These are phyloP conservation scores for Cantharis nigra DNA, from an alignment of 2,888 invertebrate species.

Conservation along the genomic window DNA sequence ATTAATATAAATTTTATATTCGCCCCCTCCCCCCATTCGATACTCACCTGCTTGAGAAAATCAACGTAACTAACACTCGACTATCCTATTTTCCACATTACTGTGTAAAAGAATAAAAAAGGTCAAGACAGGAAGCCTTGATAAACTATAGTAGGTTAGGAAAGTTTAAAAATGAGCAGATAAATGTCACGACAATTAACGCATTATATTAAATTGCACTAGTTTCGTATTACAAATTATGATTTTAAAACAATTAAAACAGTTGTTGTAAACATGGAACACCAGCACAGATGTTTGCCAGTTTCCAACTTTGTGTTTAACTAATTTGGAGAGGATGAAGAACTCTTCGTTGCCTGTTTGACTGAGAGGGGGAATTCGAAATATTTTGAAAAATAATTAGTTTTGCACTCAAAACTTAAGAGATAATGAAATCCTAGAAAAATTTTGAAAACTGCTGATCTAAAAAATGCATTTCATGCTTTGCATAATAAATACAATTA, in stretches of 20 bases:
- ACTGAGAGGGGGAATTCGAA: too few relatives aligned
- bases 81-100: not conserved
- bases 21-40: not conserved
- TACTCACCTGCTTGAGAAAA: not conserved
- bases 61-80: not conserved
- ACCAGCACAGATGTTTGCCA: not conserved
- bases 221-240: not conserved
- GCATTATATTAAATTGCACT: not conserved
- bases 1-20: not conserved
- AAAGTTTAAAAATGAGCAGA: not conserved
- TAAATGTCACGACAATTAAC: not conserved
- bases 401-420: too few relatives aligned
- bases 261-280: not conserved
- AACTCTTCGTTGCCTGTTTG: too few relatives aligned
- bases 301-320: not conserved
- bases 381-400: too few relatives aligned
- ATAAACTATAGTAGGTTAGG: not conserved
- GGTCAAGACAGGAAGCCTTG: not conserved
- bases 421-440: not conserved
- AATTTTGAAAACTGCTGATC: not conserved
- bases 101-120: not conserved
- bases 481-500: not conserved
- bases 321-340: too few relatives aligned
- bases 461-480: not conserved
- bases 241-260: not conserved